A percentile compares a stretch with the other conserved stretches of the same genome.
Evolutionary conservation across 2,797 vertebrate species (phyloP).

Genomic region (Coregonus suidteri): DNA sequence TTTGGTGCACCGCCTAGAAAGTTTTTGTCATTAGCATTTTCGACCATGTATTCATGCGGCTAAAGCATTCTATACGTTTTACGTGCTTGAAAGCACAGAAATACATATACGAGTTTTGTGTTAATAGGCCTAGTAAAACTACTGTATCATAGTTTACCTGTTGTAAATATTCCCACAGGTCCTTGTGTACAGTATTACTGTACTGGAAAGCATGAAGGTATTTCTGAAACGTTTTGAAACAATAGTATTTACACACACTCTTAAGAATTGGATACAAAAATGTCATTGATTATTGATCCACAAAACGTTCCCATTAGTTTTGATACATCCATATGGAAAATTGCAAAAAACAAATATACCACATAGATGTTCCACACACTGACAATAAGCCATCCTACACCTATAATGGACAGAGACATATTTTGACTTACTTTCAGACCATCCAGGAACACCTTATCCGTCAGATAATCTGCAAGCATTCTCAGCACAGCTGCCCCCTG

Average conservation of each 20-base stretch:
- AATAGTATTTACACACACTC: background rate
- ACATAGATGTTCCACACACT: background rate
- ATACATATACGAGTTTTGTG: background rate
- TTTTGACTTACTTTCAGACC: constrained; percentile 68
- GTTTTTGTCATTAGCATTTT: constrained; percentile 1
- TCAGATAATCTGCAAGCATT: constrained; percentile 68
- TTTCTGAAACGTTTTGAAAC: constrained; percentile 41
- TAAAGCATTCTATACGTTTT: background rate
- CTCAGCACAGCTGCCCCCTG: constrained; percentile 76
- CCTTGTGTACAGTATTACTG: constrained; percentile 44
- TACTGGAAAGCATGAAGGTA: constrained; percentile 60
- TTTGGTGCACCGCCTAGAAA: constrained; percentile 29
- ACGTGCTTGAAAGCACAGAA: background rate
- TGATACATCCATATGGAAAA: background rate
- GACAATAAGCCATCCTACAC: background rate
- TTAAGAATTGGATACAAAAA: background rate
- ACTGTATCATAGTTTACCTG: constrained; percentile 49
- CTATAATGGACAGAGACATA: background rate
- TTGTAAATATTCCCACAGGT: constrained; percentile 68
- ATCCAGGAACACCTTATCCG: constrained; percentile 45
- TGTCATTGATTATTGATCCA: background rate
- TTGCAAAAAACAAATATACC: background rate
- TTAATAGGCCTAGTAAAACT: background rate
- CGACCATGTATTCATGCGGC: background rate
- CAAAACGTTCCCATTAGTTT: too few species aligned